Evolutionary conservation across 2,113 vertebrate genomes (phyloP), one percentile per base, ranked within the genome.

Genomic region (Meleagris gallopavo): DNA sequence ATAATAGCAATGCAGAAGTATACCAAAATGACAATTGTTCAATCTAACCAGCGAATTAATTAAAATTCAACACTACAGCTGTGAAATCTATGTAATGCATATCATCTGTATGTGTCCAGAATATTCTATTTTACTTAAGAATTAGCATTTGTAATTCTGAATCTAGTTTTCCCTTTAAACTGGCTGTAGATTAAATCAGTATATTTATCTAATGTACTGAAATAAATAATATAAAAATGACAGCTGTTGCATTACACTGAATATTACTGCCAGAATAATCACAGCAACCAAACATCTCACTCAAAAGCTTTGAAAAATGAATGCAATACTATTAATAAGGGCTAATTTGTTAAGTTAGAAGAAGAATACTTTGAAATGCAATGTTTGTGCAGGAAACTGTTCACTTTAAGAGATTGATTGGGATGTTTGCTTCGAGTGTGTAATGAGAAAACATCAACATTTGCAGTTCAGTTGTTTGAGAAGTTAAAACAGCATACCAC

Each of bases 291-390:
- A 92, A 66, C 6, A 71, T 38, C 25, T 91, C 85, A 7, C 36
- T 92, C 66, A 90, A 76, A 90, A 40, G 10, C 60, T 89, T 92
- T 74, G 41, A 91, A 91, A 91, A 91, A 69, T 74, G 0, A 81
- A 11, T 67, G 9, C 19, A 80, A 88, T 5, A 10, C 25, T 94
- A 88, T 86, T 93, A 83, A 83, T 85, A 89, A 77, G 14, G 8
- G 22, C 3, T 73, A 89, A 91, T 86, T 85, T 89, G 16, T 15
- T 67, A 81, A 90, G 30, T 88, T 60, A 19, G 13, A 84, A 40
- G 61, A 75, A 88, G 34, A 89, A 73, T 71, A 83, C 60, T 88
- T 83, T 81, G 21, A 95, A 87, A 46, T 67, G 11, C 2, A 85
- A 32, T 43, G 19, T 48, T 85, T 96, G 22, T 4, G 0, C 71